These are phyloP conservation scores for Itoplectis maculator DNA, from an alignment of 2,888 invertebrate species.

Conservation along the genomic window DNA sequence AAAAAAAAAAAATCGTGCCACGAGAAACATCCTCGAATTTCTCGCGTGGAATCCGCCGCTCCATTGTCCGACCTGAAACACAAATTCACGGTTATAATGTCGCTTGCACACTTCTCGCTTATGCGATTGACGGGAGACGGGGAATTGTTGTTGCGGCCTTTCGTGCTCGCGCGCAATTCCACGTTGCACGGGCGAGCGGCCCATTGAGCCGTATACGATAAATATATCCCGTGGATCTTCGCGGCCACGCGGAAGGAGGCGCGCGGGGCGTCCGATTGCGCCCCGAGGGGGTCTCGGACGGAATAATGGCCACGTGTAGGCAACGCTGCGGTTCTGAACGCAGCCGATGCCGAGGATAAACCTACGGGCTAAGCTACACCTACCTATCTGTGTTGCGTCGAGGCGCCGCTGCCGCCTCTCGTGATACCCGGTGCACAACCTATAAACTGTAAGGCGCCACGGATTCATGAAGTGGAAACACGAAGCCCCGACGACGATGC, in stretches of 20 bases:
- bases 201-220: conserved; percentile 15
- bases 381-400: too few species aligned
- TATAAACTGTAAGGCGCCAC: conserved; percentile 11
- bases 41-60: not conserved
- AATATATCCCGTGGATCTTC: conserved; percentile 47
- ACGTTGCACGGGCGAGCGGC: not conserved
- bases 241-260: conserved; percentile 30
- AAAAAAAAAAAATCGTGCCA: conserved; percentile 15
- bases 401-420: too few species aligned
- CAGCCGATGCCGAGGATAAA: conserved; percentile 23
- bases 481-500: conserved; percentile 31
- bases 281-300: conserved; percentile 20
- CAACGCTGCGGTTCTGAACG: conserved; percentile 35
- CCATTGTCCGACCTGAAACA: conserved; percentile 21
- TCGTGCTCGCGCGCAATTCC: conserved; percentile 31
- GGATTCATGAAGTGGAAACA: conserved; percentile 52
- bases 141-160: too few species aligned
- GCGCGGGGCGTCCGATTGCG: not conserved
- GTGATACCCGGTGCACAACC: not conserved
- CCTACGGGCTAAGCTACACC: not conserved
- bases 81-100: conserved; percentile 23
- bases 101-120: conserved; percentile 17
- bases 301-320: conserved; percentile 49
- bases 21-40: not conserved
- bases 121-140: conserved; percentile 38